Evolutionary conservation across 2,888 invertebrate genomes (phyloP).

Genomic region (Tenthredo scrophulariae): DNA sequence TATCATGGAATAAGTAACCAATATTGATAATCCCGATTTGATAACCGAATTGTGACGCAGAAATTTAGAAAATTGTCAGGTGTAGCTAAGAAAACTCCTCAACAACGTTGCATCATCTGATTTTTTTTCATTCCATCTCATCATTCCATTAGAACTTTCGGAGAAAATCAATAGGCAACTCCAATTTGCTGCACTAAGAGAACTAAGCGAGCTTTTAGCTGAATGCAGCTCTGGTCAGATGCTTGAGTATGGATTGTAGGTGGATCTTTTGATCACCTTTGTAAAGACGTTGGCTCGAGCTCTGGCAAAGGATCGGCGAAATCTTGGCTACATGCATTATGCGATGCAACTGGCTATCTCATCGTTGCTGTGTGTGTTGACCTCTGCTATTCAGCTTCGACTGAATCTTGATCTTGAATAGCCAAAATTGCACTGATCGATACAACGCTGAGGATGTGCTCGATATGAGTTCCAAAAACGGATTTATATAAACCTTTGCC

Average conservation of each 20-base stretch:
- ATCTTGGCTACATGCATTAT: conserved; percentile 34
- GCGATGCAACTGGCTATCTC: conserved; percentile 10
- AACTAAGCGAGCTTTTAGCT: conserved; percentile 18
- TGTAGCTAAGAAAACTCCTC: not conserved
- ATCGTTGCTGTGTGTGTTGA: not conserved
- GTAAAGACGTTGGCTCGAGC: conserved; percentile 7
- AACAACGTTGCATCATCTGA: not conserved
- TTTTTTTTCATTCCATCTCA: not conserved
- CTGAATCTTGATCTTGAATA: conserved; percentile 21
- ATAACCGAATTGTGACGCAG: not conserved
- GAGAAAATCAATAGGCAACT: not conserved
- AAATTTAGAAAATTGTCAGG: not conserved
- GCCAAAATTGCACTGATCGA: not conserved
- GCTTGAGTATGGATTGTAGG: conserved; percentile 13
- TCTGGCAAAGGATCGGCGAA: not conserved
- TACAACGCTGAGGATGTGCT: not conserved
- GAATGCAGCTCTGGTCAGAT: conserved; percentile 32
- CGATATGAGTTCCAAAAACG: not conserved
- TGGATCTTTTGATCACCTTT: conserved; percentile 42
- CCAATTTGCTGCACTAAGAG: conserved; percentile 6
- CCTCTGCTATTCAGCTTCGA: conserved; percentile 8
- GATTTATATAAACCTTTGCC: not conserved
- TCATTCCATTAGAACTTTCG: not conserved
- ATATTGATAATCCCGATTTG: not conserved
- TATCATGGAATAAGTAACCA: not conserved